Conservation (phyloP, 2,888 invertebrate genomes). For the Cantharis flavilabris region DNA sequence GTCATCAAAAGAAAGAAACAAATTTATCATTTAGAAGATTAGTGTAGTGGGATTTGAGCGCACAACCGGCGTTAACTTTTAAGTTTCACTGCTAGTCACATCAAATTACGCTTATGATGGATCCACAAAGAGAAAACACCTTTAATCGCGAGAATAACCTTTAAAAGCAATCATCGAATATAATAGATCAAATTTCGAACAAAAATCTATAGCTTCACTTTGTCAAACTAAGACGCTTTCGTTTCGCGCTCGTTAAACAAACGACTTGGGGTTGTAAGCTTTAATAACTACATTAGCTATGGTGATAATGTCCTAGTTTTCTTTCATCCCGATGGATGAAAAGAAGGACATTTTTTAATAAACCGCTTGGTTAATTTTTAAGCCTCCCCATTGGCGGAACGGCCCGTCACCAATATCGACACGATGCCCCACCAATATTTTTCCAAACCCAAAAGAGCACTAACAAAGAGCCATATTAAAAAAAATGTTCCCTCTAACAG, state of each 20-base stretch:
- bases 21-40: constrained; percentile 23
- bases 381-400: background rate
- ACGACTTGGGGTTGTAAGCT: constrained; percentile 32
- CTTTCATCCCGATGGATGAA: background rate
- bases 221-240: constrained; percentile 20
- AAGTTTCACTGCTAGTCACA: background rate
- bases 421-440: background rate
- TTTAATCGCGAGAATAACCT: background rate
- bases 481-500: background rate
- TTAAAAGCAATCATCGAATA: background rate
- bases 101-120: background rate
- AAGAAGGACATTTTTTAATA: constrained; percentile 18
- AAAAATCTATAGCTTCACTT: constrained; percentile 5
- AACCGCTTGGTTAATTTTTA: constrained; percentile 18
- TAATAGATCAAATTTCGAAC: constrained; percentile 1
- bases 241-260: constrained; percentile 36
- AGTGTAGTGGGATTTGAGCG: constrained; percentile 12
- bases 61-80: background rate
- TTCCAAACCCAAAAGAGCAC: background rate
- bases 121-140: background rate
- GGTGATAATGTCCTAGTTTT: constrained; percentile 26
- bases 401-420: background rate
- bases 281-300: constrained; percentile 20
- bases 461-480: background rate
- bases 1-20: constrained; percentile 19